Conservation (phyloP, 1,140 invertebrate genomes). For the Micrasema longulum region DNA sequence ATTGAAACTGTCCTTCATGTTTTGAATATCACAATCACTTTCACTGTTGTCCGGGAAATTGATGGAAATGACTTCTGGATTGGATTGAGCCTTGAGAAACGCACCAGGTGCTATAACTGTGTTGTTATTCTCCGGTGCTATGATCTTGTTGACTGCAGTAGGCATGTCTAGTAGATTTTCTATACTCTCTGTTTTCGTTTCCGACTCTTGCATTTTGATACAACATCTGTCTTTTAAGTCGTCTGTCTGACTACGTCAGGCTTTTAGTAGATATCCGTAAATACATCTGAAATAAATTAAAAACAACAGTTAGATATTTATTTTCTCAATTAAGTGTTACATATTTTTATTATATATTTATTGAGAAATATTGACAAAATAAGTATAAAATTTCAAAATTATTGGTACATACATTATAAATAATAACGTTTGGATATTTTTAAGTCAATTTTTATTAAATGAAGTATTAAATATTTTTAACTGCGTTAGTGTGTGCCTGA, state of each 20-base stretch:
- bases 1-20: constrained; percentile 51
- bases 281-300: too few relatives aligned
- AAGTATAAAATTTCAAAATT: too few relatives aligned
- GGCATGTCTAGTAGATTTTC: constrained; percentile 48
- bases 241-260: constrained; percentile 28
- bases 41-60: constrained; percentile 30
- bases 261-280: too few relatives aligned
- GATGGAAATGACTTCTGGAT: not conserved
- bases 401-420: too few relatives aligned
- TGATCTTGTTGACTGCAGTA: constrained; percentile 47
- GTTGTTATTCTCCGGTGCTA: constrained; percentile 50
- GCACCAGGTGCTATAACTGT: constrained; percentile 39
- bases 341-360: too few relatives aligned
- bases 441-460: too few relatives aligned
- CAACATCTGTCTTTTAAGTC: constrained; percentile 43
- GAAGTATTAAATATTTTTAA: too few relatives aligned
- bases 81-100: constrained; percentile 15
- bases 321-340: too few relatives aligned
- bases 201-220: constrained; percentile 52
- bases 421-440: too few relatives aligned
- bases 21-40: constrained; percentile 32
- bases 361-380: too few relatives aligned
- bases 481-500: too few relatives aligned
- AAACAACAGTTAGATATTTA: too few relatives aligned
- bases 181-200: constrained; percentile 41